Base-by-base conservation (phyloP, 2,888 invertebrate species). In the Callyntrura sp. region DNA sequence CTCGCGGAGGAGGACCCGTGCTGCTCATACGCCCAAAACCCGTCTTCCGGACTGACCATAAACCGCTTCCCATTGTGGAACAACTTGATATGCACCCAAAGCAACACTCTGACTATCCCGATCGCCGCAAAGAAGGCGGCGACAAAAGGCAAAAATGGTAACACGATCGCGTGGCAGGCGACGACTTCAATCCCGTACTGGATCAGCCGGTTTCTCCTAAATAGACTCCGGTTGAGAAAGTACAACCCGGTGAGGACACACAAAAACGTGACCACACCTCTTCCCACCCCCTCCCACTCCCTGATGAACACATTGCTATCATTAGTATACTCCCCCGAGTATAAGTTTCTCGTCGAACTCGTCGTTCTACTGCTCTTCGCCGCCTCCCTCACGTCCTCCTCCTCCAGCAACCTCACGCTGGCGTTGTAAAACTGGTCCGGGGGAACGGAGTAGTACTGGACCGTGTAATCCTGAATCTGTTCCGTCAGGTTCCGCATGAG, bases 21-120 rank as follows among this genome's bases (percentile, higher is more conserved):
- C 14, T 79, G 73, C 65, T 93, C 93, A 85, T 86, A 91, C 6
- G 85, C 91, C 93, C 93, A 93, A 43, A 92, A 91, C 2, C 91
- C 81, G 65, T 93, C 93, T 23, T 87, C 87, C 0, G 90, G 81
- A 14, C 65, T 73, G 35, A 88, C 81, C 3, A 91, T 11, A 45
- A 62, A 70, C 12, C 87, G 55, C 20, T 84, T 90, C 23, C 82
- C 86, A n/a, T 48, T 48, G 62, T 90, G 76, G 51, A 84, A 86
- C 23, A 87, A 2, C 17, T 57, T n/a, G 14, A 91, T 83, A 17
- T 82, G 51, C 1, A 76, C 11, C 86, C 83, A 89, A n/a, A 90
- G 73, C 3, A 57, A 25, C 3, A 28, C 0, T 9, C 90, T 57
- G 4, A 48, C 4, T 3, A 85, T 9, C 0, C 83, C 78, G 12